Evolutionary conservation across 2,888 invertebrate genomes (phyloP), one percentile per base, ranked within the genome.

Genomic region (Mythimna pallens): DNA sequence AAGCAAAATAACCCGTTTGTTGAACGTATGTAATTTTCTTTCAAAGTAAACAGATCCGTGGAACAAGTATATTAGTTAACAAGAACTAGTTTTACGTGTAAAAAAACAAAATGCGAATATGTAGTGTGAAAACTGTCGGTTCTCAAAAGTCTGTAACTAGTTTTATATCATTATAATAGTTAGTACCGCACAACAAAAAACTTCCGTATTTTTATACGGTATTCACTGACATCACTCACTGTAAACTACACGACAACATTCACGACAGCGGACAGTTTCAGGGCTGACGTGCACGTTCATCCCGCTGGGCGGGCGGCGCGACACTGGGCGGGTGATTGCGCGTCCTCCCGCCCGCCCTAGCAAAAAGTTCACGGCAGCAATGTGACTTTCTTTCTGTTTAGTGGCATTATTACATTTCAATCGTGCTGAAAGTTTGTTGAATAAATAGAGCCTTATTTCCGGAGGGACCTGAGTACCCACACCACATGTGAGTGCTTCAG

Each of bases 341-440:
- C n/a, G 73, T 43, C 76, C 87, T 83, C 81, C 86, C 88, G 89
- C 88, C 91, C 92, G 92, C 92, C 92, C 92, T 95, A 94, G 93
- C 92, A 89, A 89, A 91, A 94, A 95, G 95, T 95, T 95, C 96
- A 95, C 91, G 94, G 95, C 89, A 91, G 94, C 91, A 86, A 88
- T 88, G 89, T 89, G 90, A 90, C 90, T 93, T 93, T 91, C 91
- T 91, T 92, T 92, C 89, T 90, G 87, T 89, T 89, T 88, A 87
- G 87, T 90, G 91, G 90, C 92, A 89, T 91, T 92, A 92, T 91
- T 91, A 91, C 89, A 89, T 90, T 92, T 92, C 90, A 90, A 91
- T 92, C 83, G 88, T 82, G 88, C 86, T 86, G 82, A 80, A 82
- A 91, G 86, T 90, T 90, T 90, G 87, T 86, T 82, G 78, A 89